Evolutionary conservation across 2,797 vertebrate species (phyloP).

Genomic region (Cyclopterus lumpus): DNA sequence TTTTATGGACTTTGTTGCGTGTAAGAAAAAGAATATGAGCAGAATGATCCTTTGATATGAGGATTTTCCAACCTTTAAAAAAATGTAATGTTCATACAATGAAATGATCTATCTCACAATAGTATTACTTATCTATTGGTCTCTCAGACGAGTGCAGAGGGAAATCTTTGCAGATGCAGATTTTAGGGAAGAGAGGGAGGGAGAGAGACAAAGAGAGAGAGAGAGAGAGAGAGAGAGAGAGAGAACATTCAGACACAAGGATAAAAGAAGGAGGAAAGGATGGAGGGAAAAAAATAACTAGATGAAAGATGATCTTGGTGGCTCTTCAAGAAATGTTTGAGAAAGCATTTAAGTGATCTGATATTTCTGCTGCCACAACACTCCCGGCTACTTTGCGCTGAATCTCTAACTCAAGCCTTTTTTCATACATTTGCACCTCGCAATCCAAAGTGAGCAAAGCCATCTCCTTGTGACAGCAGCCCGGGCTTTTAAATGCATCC

Average conservation of each 20-base stretch:
- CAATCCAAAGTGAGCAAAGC: slow-evolving; percentile 75
- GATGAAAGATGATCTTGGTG: slow-evolving; percentile 50
- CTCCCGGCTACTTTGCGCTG: slow-evolving; percentile 72
- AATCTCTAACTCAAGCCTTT: slow-evolving; percentile 75
- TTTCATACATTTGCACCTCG: slow-evolving; percentile 87
- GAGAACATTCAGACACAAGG: slow-evolving; percentile 11
- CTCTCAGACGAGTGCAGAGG: not conserved
- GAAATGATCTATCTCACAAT: not conserved
- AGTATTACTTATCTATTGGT: slow-evolving; percentile 5
- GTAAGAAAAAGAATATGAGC: not conserved
- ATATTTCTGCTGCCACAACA: slow-evolving; percentile 78
- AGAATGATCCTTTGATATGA: not conserved
- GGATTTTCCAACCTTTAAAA: not conserved
- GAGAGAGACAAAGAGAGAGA: slow-evolving; percentile 2
- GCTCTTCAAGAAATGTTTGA: slow-evolving; percentile 70
- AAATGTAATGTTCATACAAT: not conserved
- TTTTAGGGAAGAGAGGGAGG: slow-evolving; percentile 18
- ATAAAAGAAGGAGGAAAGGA: slow-evolving; percentile 15
- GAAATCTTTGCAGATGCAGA: slow-evolving; percentile 29
- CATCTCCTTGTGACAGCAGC: slow-evolving; percentile 73
- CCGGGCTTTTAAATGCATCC: slow-evolving; percentile 74
- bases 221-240: not conserved
- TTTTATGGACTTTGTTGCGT: not conserved
- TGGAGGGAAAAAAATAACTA: slow-evolving; percentile 19
- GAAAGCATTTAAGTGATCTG: slow-evolving; percentile 78